A percentile compares a stretch with the other conserved stretches of the same genome.
Evolutionary conservation across 2,113 vertebrate species (phyloP).

Genomic region (Pampusana beccarii): DNA sequence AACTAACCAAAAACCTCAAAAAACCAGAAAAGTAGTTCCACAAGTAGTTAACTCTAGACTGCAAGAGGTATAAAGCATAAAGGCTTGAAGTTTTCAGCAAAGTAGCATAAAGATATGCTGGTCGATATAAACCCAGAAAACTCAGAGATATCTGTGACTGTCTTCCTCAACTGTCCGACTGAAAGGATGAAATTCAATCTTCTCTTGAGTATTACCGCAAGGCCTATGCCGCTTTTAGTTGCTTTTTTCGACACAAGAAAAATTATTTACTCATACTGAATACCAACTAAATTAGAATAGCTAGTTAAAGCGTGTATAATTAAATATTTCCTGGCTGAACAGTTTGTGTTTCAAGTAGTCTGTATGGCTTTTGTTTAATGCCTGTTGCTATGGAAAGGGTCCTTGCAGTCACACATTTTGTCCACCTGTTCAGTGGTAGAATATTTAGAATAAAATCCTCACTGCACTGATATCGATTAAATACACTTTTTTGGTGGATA

Average conservation of each 20-base stretch:
- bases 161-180: background rate
- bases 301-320: background rate
- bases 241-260: background rate
- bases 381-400: background rate
- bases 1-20: background rate
- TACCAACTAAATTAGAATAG: background rate
- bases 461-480: background rate
- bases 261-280: background rate
- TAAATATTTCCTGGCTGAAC: background rate
- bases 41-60: background rate
- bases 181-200: background rate
- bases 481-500: background rate
- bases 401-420: background rate
- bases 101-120: background rate
- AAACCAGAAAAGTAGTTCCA: background rate
- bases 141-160: background rate
- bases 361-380: background rate
- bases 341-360: background rate
- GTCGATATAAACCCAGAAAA: background rate
- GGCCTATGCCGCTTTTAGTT: background rate
- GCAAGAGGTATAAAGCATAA: background rate
- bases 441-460: background rate
- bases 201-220: background rate
- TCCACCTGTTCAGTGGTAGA: background rate
- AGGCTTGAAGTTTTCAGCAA: background rate